A percentile compares a stretch with the other conserved stretches of the same genome.
Conservation (phyloP, 2,113 vertebrate genomes). For the Lepus europaeus region DNA sequence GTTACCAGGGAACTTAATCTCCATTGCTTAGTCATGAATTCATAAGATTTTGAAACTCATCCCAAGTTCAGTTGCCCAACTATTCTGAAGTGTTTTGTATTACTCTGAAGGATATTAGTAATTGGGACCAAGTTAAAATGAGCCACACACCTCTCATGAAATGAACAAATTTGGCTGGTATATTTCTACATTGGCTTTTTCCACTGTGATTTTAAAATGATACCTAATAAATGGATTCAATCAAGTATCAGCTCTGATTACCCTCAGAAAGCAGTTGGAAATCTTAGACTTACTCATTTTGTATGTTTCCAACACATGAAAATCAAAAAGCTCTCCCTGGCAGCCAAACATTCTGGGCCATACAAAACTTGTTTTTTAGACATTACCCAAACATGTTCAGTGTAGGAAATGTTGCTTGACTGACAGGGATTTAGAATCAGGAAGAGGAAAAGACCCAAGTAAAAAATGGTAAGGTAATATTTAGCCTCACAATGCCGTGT, state of each 20-base stretch:
- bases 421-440: slow-evolving; percentile 23
- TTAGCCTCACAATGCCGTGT: not conserved
- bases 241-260: not conserved
- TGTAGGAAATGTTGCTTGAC: not conserved
- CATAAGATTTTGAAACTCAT: not conserved
- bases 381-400: not conserved
- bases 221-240: not conserved
- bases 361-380: not conserved
- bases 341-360: not conserved
- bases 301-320: not conserved
- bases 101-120: not conserved
- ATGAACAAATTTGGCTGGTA: not conserved
- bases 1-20: slow-evolving; percentile 41
- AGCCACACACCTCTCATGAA: not conserved
- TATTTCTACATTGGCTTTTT: not conserved
- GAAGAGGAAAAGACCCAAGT: not conserved
- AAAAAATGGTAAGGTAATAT: not conserved
- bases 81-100: not conserved
- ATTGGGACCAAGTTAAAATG: not conserved
- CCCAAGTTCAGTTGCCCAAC: not conserved
- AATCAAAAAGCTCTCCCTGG: not conserved
- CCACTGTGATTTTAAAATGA: not conserved
- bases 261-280: not conserved
- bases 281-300: not conserved
- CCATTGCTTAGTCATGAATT: slow-evolving; percentile 5